Base-by-base conservation (phyloP, 2,888 invertebrate species). In the Caenorhabditis uteleia region DNA sequence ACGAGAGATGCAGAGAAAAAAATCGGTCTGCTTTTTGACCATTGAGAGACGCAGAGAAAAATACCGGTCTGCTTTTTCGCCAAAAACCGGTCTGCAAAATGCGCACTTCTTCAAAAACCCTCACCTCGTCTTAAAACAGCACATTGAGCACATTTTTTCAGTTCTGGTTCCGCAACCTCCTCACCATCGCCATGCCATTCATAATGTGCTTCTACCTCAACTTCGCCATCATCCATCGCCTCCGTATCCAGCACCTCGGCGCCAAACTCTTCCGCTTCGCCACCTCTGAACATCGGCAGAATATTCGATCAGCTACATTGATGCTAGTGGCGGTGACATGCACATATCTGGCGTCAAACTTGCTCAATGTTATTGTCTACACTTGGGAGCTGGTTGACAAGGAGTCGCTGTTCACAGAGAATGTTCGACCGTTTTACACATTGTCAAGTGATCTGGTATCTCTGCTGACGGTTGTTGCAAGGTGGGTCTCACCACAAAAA, bases 191-290 rank as follows among this genome's bases (percentile, higher is more conserved):
- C 33, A 50, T 79, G 10, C 80, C 80, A 3, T 80, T 80, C 64
- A 64, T 75, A 23, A 68, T 78, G 27, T 70, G 73, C 26, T 67
- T 79, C 58, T 72, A 74, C 50, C 75, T 81, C 34, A 80, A 80
- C 47, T 58, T 77, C 20, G 70, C 69, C 16, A 81, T 81, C 20
- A 77, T 81, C 46, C 62, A 68, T 14, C 72, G 77, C 2, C 70
- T 80, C 2, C 61, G 78, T 14, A 68, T 75, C 25, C 79, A 80
- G 44, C 78, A 79, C 49, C 59, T 70, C 36, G 79, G 78, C 8
- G 79, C 79, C 2, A 72, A 78, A 34, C 66, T 80, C 18, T 80
- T 80, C 43, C 65, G 80, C 14, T 80, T 79, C 46, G 79, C 76
- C 42, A 80, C 78, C 2, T 77, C 78, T 2, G 77, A 80, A 47